A percentile compares a stretch with the other conserved stretches of the same genome.
These are phyloP conservation scores for Papilio machaon DNA, from an alignment of 1,140 invertebrate species.

Conservation along the genomic window DNA sequence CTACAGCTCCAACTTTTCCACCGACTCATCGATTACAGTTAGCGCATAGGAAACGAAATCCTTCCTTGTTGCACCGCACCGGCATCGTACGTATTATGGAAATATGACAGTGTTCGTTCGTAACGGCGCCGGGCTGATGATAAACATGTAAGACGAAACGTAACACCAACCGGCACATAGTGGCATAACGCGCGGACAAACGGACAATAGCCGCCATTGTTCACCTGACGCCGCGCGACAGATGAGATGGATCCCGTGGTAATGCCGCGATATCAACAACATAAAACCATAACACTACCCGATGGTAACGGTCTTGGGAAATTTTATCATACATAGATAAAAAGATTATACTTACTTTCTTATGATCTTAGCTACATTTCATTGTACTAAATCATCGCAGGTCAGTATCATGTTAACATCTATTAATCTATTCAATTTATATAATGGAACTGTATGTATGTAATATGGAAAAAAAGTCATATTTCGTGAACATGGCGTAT, in stretches of 20 bases:
- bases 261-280: constrained; percentile 4
- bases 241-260: constrained; percentile 28
- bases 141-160: constrained; percentile 73
- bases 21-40: constrained; percentile 19
- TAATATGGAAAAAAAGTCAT: too few relatives aligned
- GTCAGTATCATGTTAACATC: background rate
- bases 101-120: constrained; percentile 64
- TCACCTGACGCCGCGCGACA: constrained; percentile 20
- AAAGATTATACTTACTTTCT: background rate
- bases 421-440: too few relatives aligned
- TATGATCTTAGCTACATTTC: background rate
- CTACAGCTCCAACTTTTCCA: constrained; percentile 10
- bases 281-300: constrained; percentile 10
- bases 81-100: constrained; percentile 72
- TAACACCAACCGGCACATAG: background rate
- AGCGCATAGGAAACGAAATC: constrained; percentile 59
- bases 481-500: too few relatives aligned
- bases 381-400: background rate
- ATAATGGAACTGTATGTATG: too few relatives aligned
- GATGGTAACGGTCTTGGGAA: constrained; percentile 11
- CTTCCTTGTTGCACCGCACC: constrained; percentile 66
- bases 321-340: background rate
- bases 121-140: constrained; percentile 50
- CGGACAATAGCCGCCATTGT: constrained; percentile 27
- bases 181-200: background rate